Evolutionary conservation across 2,113 vertebrate species (phyloP).

Genomic region (Scopus umbretta): DNA sequence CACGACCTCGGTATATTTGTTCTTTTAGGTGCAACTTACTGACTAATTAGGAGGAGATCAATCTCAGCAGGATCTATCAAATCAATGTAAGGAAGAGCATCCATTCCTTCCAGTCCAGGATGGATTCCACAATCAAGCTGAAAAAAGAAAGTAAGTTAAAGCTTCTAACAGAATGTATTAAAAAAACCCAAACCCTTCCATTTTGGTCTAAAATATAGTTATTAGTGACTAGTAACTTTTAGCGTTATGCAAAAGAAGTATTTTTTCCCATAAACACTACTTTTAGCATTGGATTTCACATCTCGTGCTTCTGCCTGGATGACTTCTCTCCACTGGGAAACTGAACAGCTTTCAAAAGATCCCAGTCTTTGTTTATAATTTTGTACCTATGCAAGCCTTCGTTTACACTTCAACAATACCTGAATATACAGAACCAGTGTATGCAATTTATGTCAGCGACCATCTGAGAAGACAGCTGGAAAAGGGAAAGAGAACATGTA

Average conservation of each 20-base stretch:
- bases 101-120: slow-evolving; percentile 96
- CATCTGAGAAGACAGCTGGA: background rate
- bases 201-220: background rate
- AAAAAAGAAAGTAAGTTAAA: background rate
- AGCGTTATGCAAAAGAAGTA: background rate
- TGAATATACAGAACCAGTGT: background rate
- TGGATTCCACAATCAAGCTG: slow-evolving; percentile 98
- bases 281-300: background rate
- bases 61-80: slow-evolving; percentile 98
- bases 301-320: background rate
- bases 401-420: background rate
- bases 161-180: background rate
- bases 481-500: background rate
- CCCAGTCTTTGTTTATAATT: background rate
- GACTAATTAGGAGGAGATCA: slow-evolving; percentile 95
- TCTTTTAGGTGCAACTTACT: slow-evolving; percentile 78
- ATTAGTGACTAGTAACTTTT: background rate
- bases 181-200: background rate
- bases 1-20: background rate
- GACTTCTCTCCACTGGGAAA: background rate
- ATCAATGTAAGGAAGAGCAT: slow-evolving; percentile 96
- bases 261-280: background rate
- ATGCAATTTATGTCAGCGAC: background rate
- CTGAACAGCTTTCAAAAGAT: background rate
- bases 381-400: background rate